phyloP scores from a whole-genome alignment of 2,113 vertebrate genomes.

The Dipodomys ordii region DNA sequence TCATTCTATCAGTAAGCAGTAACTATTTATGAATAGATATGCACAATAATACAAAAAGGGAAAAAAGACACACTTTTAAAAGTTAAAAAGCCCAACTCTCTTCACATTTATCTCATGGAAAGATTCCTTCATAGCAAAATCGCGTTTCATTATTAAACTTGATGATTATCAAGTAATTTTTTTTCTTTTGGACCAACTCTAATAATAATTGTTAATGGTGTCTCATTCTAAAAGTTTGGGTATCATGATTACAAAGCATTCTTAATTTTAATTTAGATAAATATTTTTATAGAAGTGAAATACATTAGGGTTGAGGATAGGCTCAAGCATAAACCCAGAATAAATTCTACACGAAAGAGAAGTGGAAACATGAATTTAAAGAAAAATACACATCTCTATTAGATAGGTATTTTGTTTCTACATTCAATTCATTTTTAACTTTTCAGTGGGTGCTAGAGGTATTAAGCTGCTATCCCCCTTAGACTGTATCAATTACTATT shows the following conservation, averaged over 20 bases:
- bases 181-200: neutral
- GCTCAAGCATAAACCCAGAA: neutral
- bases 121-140: constrained; percentile 34
- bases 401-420: too few species aligned
- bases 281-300: constrained; percentile 28
- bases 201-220: neutral
- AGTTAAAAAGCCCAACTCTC: neutral
- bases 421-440: too few species aligned
- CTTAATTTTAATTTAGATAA: neutral
- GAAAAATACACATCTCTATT: too few species aligned
- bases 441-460: neutral
- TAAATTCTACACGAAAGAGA: neutral
- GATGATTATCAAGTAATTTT: neutral
- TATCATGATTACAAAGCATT: neutral
- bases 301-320: neutral
- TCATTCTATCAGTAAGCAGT: constrained; percentile 9
- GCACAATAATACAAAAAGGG: neutral
- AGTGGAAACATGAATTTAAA: neutral
- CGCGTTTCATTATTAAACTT: neutral
- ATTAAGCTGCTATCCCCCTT: neutral
- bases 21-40: neutral
- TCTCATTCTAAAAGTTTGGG: neutral
- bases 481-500: neutral
- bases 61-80: neutral
- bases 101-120: neutral